phyloP scores from a whole-genome alignment of 2,797 vertebrate species.

The Capromys pilorides region DNA sequence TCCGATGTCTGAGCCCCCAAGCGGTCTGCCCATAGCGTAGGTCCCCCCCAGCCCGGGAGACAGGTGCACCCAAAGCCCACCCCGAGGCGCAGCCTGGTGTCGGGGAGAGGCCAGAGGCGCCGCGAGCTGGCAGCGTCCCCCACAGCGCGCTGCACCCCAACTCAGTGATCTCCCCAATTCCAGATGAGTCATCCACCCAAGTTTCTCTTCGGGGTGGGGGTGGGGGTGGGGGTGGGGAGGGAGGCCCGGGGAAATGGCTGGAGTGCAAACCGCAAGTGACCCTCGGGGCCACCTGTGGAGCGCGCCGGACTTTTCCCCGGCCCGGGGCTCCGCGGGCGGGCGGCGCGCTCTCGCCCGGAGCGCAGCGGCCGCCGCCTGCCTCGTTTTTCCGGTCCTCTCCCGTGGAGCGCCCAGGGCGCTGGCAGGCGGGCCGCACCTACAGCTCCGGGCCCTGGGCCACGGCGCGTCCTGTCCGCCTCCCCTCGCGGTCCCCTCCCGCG shows the following conservation, averaged over 20 bases:
- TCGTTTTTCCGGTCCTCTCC: constrained; percentile 23
- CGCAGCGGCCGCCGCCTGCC: constrained; percentile 31
- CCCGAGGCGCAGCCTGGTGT: background rate
- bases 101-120: background rate
- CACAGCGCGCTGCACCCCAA: background rate
- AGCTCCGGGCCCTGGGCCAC: constrained; percentile 70
- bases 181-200: constrained; percentile 63
- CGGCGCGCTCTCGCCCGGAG: constrained; percentile 37
- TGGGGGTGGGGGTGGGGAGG: background rate
- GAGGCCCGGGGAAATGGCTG: background rate
- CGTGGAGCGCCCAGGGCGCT: constrained; percentile 52
- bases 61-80: constrained; percentile 68
- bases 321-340: background rate
- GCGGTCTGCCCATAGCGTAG: background rate
- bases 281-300: constrained; percentile 76
- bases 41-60: background rate
- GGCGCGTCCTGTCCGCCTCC: constrained; percentile 57
- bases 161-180: background rate
- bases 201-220: constrained; percentile 29
- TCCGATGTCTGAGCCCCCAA: background rate
- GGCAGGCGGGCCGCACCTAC: constrained; percentile 62
- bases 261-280: constrained; percentile 47
- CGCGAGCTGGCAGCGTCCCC: background rate
- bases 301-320: constrained; percentile 1
- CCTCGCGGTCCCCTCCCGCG: constrained; percentile 57